Base-by-base conservation (phyloP, 2,797 vertebrate genomes). In the Choloepus didactylus region DNA sequence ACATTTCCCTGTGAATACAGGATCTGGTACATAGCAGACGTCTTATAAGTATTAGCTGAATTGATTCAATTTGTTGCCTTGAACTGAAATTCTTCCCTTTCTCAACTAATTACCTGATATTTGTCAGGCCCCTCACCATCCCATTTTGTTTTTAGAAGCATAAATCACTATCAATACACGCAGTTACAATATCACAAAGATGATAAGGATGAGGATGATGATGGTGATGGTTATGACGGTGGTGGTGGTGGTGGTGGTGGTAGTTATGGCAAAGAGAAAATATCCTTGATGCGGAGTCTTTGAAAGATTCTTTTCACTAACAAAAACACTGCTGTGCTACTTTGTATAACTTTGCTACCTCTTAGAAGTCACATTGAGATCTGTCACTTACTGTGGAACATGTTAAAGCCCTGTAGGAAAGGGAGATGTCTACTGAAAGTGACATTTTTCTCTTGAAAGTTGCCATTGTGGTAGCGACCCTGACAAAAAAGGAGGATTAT, bases 1-100 rank as follows among this genome's bases (percentile, higher is more conserved):
- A 46, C 3, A 9, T 94, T 87, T 84, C 15, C 21, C 60, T 69
- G 27, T 89, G 80, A 89, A 91, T 25, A 19, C 25, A 79, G 35
- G 81, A 10, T 31, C 66, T 81, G 49, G 14, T 73, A 85, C 27
- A 59, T 60, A 67, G 38, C 44, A 79, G 31, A 9, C 66, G 38
- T 81, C 76, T 93, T 6, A 5, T 76, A 69, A 81, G 9, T 51
- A 38, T 88, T 54, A 80, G 60, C 46, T 92, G 31, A 60, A 79
- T 80, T 81, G 75, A 89, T 66, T 85, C 76, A 69, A 91, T 72
- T 89, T 76, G 19, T 64, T 88, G 88, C 49, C 82, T 83, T 82
- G 70, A 35, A 66, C 15, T 62, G 31, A 90, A 94, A 54, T 76
- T 79, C 29, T 93, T 96, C 87, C 23, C 21, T 44, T 83, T 85